These are phyloP conservation scores for Gymnarchus niloticus DNA, from an alignment of 2,113 vertebrate species.

Conservation along the genomic window DNA sequence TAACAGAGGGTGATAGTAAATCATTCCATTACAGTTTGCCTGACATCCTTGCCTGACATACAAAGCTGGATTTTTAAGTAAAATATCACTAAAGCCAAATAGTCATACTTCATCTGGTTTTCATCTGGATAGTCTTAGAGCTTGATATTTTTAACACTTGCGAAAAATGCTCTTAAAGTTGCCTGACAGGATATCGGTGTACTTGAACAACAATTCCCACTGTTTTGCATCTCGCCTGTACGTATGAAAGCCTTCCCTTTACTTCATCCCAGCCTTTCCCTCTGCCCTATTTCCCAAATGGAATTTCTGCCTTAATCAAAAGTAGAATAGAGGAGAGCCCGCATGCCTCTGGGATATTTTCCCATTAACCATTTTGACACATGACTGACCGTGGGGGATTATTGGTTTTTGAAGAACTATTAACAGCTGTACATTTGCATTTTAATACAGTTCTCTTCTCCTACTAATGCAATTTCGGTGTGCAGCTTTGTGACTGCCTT, in stretches of 20 bases:
- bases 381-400: slow-evolving; percentile 98
- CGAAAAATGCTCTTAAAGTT: not conserved
- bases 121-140: not conserved
- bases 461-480: slow-evolving; percentile 94
- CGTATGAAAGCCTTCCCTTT: slow-evolving; percentile 38
- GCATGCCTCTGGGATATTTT: slow-evolving; percentile 97
- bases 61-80: not conserved
- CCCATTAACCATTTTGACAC: slow-evolving; percentile 99
- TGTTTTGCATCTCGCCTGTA: not conserved
- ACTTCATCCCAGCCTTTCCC: slow-evolving; percentile 46
- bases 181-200: not conserved
- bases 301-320: slow-evolving; percentile 96
- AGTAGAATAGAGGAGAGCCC: slow-evolving; percentile 83
- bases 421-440: slow-evolving; percentile 99
- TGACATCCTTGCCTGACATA: slow-evolving; percentile 19
- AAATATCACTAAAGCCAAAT: not conserved
- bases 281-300: slow-evolving; percentile 67
- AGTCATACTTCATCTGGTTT: not conserved
- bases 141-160: not conserved
- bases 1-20: slow-evolving; percentile 32
- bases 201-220: slow-evolving; percentile 1
- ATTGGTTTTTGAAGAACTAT: slow-evolving; percentile 99
- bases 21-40: slow-evolving; percentile 35
- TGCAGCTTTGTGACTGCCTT: slow-evolving; percentile 86
- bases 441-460: slow-evolving; percentile 98